A percentile compares a stretch with the other conserved stretches of the same genome.
Conservation (phyloP, 2,113 vertebrate genomes). For the Hydropotes inermis region DNA sequence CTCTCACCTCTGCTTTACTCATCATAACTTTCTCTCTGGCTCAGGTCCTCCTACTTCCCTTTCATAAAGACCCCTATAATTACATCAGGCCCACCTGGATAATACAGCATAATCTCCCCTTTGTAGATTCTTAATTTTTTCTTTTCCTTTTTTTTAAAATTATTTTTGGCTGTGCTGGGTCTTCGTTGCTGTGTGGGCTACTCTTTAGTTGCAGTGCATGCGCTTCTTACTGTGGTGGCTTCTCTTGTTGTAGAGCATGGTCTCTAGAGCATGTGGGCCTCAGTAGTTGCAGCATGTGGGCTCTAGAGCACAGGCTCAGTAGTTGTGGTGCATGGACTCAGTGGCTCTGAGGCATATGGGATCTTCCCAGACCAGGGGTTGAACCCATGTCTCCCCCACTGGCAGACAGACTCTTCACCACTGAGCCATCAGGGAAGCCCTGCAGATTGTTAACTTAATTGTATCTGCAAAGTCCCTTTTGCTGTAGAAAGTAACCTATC, state of each 20-base stretch:
- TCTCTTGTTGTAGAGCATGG: not conserved
- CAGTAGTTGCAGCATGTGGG: not conserved
- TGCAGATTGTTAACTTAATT: not conserved
- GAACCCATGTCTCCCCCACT: not conserved
- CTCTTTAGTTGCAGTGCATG: not conserved
- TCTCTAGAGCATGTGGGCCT: not conserved
- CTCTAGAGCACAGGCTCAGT: not conserved
- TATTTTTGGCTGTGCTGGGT: not conserved
- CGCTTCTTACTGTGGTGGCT: too few relatives aligned
- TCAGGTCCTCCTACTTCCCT: not conserved
- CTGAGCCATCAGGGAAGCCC: not conserved
- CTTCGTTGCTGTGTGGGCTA: not conserved
- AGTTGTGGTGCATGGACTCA: not conserved
- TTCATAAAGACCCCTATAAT: not conserved
- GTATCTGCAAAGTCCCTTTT: not conserved
- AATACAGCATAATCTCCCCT: not conserved
- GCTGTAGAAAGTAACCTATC: not conserved
- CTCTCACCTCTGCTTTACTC: not conserved
- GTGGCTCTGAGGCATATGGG: not conserved
- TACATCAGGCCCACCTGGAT: not conserved
- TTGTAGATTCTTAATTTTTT: not conserved
- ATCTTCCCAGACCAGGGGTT: not conserved
- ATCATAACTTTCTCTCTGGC: not conserved
- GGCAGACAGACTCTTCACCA: not conserved
- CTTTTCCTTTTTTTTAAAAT: not conserved